These are phyloP conservation scores for Equus przewalskii DNA, from an alignment of 2,113 vertebrate species.

Conservation along the genomic window DNA sequence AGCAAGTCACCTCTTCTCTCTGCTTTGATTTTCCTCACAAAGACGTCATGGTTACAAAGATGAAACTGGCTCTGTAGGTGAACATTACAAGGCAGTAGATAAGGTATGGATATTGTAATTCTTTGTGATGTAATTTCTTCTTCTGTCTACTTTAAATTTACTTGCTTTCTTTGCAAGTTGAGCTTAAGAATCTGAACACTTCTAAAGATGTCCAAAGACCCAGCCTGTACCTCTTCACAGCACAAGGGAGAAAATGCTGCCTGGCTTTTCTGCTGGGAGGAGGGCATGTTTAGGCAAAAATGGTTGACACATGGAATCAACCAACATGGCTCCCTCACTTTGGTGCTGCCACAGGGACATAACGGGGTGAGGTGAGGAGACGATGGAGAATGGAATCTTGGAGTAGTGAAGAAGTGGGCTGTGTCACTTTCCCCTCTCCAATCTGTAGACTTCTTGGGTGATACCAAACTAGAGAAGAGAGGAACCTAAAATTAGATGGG, in stretches of 20 bases:
- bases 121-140: neutral
- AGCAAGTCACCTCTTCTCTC: neutral
- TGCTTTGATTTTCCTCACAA: neutral
- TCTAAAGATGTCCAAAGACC: neutral
- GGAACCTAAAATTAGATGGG: neutral
- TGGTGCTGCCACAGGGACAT: neutral
- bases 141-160: neutral
- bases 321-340: neutral
- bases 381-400: neutral
- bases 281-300: conserved; percentile 4
- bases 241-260: neutral
- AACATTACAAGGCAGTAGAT: neutral
- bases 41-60: neutral
- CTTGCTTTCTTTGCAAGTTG: neutral
- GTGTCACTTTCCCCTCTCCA: neutral
- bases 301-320: neutral
- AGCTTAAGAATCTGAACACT: neutral
- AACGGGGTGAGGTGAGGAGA: no score
- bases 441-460: neutral
- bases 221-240: neutral
- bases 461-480: neutral
- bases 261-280: neutral
- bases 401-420: neutral
- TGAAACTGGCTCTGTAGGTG: neutral
- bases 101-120: neutral